Percentiles rank a stretch among this genome's conserved stretches.
Conservation (phyloP, 53 echinoderm and acorn worm species). For the Stichopus horrens region DNA sequence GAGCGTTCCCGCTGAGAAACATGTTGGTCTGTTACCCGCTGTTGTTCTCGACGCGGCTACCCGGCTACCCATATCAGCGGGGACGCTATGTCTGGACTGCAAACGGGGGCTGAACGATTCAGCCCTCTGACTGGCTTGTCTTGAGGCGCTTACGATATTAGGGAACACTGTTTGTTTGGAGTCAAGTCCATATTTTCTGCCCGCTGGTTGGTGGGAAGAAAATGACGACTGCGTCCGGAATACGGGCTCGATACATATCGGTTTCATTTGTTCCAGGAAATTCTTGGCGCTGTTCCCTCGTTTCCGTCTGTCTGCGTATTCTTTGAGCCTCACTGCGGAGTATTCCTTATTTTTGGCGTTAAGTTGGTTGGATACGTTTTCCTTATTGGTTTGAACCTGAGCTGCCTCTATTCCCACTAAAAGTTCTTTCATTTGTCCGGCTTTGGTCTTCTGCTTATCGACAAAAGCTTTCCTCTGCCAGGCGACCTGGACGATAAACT, state of each 20-base stretch:
- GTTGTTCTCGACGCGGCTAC: neutral
- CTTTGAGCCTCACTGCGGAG: conserved; percentile 59
- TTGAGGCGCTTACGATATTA: conserved; percentile 23
- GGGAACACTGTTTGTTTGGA: conserved; percentile 26
- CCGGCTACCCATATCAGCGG: conserved; percentile 28
- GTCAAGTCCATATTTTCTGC: neutral
- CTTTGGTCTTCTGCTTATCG: conserved; percentile 85
- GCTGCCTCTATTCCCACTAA: conserved; percentile 56
- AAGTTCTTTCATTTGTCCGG: conserved; percentile 89
- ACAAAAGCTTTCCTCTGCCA: conserved; percentile 97
- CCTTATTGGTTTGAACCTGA: conserved; percentile 42
- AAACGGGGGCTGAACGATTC: conserved; percentile 42
- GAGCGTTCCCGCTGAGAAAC: conserved; percentile 16
- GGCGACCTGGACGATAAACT: conserved; percentile 93
- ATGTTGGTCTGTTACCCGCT: conserved; percentile 12
- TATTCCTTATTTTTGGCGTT: conserved; percentile 61
- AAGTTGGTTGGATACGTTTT: conserved; percentile 59
- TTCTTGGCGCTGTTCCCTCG: conserved; percentile 15
- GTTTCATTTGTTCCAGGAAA: conserved; percentile 69
- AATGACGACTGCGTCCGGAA: conserved; percentile 78
- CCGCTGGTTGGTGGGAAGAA: conserved; percentile 8
- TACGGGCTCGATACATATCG: conserved; percentile 63
- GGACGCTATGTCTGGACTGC: conserved; percentile 9
- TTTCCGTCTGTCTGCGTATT: conserved; percentile 63
- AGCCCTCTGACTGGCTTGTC: conserved; percentile 54